These are phyloP conservation scores for Agelas oroides DNA, from an alignment of 37 sponge, comb jelly and placozoan genomes.

Conservation along the genomic window DNA sequence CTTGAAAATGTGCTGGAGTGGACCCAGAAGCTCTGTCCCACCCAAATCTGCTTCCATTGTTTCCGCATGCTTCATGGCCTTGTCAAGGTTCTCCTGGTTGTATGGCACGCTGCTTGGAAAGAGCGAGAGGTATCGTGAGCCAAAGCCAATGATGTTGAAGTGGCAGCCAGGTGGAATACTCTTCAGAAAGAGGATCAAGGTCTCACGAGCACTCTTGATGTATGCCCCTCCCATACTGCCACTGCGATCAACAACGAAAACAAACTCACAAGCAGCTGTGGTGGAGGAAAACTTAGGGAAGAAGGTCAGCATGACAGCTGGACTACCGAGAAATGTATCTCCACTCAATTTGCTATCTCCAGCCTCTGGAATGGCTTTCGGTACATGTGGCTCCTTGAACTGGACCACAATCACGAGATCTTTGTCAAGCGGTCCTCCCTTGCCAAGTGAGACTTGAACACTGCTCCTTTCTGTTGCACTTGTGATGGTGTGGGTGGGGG, in stretches of 20 bases:
- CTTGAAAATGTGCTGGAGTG: constrained; percentile 65
- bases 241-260: constrained; percentile 88
- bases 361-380: constrained; percentile 56
- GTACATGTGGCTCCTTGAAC: constrained; percentile 54
- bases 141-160: constrained; percentile 92
- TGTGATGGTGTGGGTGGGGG: constrained; percentile 64
- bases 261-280: constrained; percentile 65
- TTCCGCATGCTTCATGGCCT: constrained; percentile 62
- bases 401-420: constrained; percentile 69
- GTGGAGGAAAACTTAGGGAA: constrained; percentile 59
- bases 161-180: constrained; percentile 80
- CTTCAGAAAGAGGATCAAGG: constrained; percentile 82
- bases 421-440: constrained; percentile 20
- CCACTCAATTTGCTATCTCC: constrained; percentile 19
- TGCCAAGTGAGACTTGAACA: not conserved
- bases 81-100: constrained; percentile 66
- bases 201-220: constrained; percentile 78
- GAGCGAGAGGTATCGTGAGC: constrained; percentile 49
- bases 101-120: constrained; percentile 73
- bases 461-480: not conserved
- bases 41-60: constrained; percentile 70
- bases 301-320: constrained; percentile 79
- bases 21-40: constrained; percentile 74
- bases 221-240: constrained; percentile 81
- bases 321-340: constrained; percentile 34